Percentiles rank a stretch among this genome's conserved stretches.
These are phyloP conservation scores for Ammodytes marinus DNA, from an alignment of 2,113 vertebrate genomes.

Conservation along the genomic window DNA sequence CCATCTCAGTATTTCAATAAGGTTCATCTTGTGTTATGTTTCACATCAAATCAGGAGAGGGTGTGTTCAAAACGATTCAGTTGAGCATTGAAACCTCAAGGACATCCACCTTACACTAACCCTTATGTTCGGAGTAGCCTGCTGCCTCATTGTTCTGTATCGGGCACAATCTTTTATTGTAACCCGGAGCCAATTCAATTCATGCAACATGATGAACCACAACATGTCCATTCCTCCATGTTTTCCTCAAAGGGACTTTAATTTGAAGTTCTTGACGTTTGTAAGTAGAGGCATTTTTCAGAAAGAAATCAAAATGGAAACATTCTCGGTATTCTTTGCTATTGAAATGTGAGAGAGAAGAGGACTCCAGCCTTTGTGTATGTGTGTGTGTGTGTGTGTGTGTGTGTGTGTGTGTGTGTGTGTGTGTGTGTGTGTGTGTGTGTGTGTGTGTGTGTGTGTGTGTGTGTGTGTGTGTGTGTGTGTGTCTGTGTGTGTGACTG, in stretches of 20 bases:
- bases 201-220: conserved; percentile 10
- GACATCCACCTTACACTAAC: conserved; percentile 42
- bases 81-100: conserved; percentile 45
- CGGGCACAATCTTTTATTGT: conserved; percentile 18
- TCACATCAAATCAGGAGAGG: conserved; percentile 9
- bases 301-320: conserved; percentile 33
- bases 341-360: conserved; percentile 24
- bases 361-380: conserved; percentile 9
- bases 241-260: conserved; percentile 31
- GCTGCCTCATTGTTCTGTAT: conserved; percentile 30
- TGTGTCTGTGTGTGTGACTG: neutral
- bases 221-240: conserved; percentile 20
- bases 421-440: neutral
- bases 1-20: neutral
- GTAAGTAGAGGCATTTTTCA: neutral
- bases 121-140: conserved; percentile 35
- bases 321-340: conserved; percentile 31
- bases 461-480: neutral
- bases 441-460: neutral
- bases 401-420: too few species aligned
- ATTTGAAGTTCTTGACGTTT: conserved; percentile 35
- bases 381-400: conserved; percentile 12
- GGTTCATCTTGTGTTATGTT: conserved; percentile 24
- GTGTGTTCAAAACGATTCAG: conserved; percentile 18
- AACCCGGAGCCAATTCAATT: conserved; percentile 43